These are phyloP conservation scores for Diabrotica balteata DNA, from an alignment of 2,888 invertebrate genomes.

Conservation along the genomic window DNA sequence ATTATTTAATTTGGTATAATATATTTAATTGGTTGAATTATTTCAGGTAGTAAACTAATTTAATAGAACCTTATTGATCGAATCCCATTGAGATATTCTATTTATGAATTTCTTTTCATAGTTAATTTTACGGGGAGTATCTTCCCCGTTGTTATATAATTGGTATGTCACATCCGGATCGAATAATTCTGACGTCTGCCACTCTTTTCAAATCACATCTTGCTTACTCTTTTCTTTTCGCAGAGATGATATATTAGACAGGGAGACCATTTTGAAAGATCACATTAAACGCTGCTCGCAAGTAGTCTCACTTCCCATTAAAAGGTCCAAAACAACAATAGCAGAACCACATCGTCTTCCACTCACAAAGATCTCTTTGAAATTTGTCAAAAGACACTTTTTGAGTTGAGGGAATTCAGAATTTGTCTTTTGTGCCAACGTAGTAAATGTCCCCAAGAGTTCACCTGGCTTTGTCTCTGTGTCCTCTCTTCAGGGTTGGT, in stretches of 20 bases:
- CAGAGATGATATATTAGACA: slow-evolving; percentile 29
- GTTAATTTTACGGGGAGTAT: background rate
- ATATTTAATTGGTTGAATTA: too few relatives aligned
- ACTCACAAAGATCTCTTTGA: slow-evolving; percentile 37
- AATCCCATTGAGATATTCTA: too few relatives aligned
- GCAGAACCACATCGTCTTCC: slow-evolving; percentile 47
- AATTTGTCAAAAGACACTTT: slow-evolving; percentile 50
- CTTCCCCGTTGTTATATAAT: slow-evolving; percentile 13
- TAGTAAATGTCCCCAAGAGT: slow-evolving; percentile 43
- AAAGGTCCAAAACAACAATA: slow-evolving; percentile 45
- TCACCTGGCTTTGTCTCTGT: slow-evolving; percentile 47
- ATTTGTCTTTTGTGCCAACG: slow-evolving; percentile 48
- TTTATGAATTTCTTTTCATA: background rate
- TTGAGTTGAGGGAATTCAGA: slow-evolving; percentile 44
- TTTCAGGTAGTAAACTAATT: too few relatives aligned
- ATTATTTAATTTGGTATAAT: too few relatives aligned
- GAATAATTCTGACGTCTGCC: slow-evolving; percentile 25
- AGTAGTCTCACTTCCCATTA: slow-evolving; percentile 37
- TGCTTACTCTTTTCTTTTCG: slow-evolving; percentile 11
- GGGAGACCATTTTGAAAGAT: slow-evolving; percentile 31
- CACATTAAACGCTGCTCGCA: slow-evolving; percentile 39
- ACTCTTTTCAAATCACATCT: slow-evolving; percentile 22
- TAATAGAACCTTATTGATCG: too few relatives aligned
- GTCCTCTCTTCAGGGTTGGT: slow-evolving; percentile 11
- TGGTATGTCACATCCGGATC: slow-evolving; percentile 24